Evolutionary conservation across 2,888 invertebrate genomes (phyloP), one percentile per base, ranked within the genome.

Genomic region (Chrysotoxum bicinctum): DNA sequence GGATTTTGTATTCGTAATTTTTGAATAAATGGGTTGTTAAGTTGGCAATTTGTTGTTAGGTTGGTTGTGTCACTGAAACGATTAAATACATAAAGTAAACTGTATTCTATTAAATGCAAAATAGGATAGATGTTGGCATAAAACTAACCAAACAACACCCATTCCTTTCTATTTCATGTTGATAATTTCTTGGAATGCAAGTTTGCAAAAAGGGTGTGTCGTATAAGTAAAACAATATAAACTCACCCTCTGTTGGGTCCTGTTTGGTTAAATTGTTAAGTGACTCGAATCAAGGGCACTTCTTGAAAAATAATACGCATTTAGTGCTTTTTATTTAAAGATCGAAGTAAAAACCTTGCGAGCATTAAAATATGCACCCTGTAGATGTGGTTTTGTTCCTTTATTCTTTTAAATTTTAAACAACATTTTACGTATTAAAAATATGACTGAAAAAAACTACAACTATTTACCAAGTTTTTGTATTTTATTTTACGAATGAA

Each of bases 131-230:
- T 10, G n/a, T n/a, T n/a, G n/a, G n/a, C n/a, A n/a, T n/a, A n/a
- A 8, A 6, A 16, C 16, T 5, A 21, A 14, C 1, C 3, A 14
- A 3, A 23, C 1, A 2, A 1, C 2, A 0, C 19, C 12, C 14
- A 35, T 58, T 58, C 8, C 8, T n/a, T 23, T 26, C 3, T 50
- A 6, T 50, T 43, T 40, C 10, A 12, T 43, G 21, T 7, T 23
- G n/a, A 9, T 1, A 40, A 23, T 60, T 10, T 23, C 9, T 3
- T 23, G 9, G 8, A 37, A 9, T 40, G 43, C 16, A 62, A 43
- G 6, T 19, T 62, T 64, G 30, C 19, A 32, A 64, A 58, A 64
- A 45, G 64, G 64, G 64, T 64, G 64, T 64, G 64, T 64, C 64
- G 45, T 19, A 14, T 4, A 16, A 4, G 30, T 30, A 9, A 16